Evolutionary conservation across 2,888 invertebrate species (phyloP), one percentile per base, ranked within the genome.

Genomic region (Barypeithes pellucidus): DNA sequence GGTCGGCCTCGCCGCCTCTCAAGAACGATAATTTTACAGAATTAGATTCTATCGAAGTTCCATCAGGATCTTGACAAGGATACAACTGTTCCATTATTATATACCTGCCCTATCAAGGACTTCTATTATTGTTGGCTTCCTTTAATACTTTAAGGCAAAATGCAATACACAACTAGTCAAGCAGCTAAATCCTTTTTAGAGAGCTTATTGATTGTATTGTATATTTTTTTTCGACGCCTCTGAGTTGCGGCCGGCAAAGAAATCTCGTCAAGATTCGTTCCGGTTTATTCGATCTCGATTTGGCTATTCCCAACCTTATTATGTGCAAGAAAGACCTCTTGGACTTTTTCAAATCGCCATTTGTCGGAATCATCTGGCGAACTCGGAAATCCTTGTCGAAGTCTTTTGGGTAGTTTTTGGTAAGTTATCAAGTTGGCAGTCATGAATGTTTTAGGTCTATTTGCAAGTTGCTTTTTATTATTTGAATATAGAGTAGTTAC

Each of bases 251-350:
- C n/a, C 9, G 3, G 18, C 16, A 57, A 8, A 33, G 8, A 33
- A 57, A 29, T 5, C 29, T 29, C 16, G 29, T 33, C 16, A 57
- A 33, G 54, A 57, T 57, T 16, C 14, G 33, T 57, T 14, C 33
- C 33, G 33, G 54, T 57, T 52, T 57, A 57, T 57, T 18, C 16
- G 36, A 57, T 16, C 16, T 57, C 29, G 24, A 57, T 57, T 57
- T 57, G 33, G 54, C 54, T 33, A 57, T 57, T 16, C 33, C 36
- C 54, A 29, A 57, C 33, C 33, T 57, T 57, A 57, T 57, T 57
- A 57, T 33, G 36, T 57, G 33, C 16, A 16, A 18, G 16, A 57
- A 57, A 18, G 33, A 29, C 33, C 18, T 33, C 14, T 33, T 57
- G 54, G 33, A 57, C 54, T 57, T 57, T 52, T 16, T 14, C 7